phyloP scores from a whole-genome alignment of 1,140 invertebrate genomes.

The Drosophila orosa region DNA sequence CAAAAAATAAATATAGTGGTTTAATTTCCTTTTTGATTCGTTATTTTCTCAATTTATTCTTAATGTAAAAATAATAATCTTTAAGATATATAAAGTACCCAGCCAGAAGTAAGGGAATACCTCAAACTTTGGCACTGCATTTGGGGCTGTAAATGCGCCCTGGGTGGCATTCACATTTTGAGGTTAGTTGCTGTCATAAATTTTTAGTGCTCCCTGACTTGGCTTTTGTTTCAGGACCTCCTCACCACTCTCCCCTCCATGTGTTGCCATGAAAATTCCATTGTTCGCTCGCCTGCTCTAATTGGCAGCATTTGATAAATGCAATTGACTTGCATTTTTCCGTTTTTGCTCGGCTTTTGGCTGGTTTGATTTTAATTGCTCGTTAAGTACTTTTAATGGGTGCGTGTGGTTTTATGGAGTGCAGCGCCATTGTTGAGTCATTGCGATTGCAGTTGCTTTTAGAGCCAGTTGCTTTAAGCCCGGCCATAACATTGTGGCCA shows the following conservation, averaged over 20 bases:
- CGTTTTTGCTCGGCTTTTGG: constrained; percentile 18
- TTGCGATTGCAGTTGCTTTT: constrained; percentile 11
- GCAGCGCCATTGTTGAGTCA: constrained; percentile 45
- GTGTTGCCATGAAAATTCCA: constrained; percentile 35
- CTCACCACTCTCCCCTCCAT: not conserved
- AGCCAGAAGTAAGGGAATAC: not conserved
- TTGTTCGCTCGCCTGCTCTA: constrained; percentile 55
- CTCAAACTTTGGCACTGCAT: constrained; percentile 57
- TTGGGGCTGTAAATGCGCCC: constrained; percentile 61
- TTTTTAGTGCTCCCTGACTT: constrained; percentile 67
- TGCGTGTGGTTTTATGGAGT: constrained; percentile 33
- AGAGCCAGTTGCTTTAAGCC: constrained; percentile 10
- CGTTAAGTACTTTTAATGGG: constrained; percentile 74
- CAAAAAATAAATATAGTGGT: not conserved
- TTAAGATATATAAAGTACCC: not conserved
- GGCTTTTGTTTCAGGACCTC: constrained; percentile 53
- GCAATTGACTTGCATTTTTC: constrained; percentile 63
- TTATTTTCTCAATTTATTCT: not conserved
- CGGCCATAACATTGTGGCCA: constrained; percentile 38
- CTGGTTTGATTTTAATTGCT: constrained; percentile 71
- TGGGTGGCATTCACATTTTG: constrained; percentile 65
- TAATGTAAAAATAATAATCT: not conserved
- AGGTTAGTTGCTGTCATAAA: constrained; percentile 82
- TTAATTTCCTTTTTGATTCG: too few relatives aligned
- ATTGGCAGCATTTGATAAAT: constrained; percentile 81